Evolutionary conservation across 2,113 vertebrate genomes (phyloP), one percentile per base, ranked within the genome.

Genomic region (Trichechus manatus): DNA sequence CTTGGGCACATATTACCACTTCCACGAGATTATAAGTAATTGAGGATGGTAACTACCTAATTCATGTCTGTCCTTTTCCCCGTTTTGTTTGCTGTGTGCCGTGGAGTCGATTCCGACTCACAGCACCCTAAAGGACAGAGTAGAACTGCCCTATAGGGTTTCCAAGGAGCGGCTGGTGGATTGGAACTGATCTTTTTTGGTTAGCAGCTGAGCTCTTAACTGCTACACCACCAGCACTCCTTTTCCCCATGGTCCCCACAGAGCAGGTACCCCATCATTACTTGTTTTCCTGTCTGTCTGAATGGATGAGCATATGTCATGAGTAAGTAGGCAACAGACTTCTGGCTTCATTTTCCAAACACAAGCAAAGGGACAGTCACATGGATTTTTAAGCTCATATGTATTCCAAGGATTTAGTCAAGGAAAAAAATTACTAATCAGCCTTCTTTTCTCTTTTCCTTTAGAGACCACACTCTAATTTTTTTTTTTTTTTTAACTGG

Each of bases 381-480:
- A 89, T 9, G 84, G 89, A 96, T 89, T 92, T 94, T 91, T 82
- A 93, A 96, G 61, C 66, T 97, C 84, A 95, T 95, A 92, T 83
- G 27, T 97, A 97, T 97, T 97, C 93, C 22, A 94, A 93, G 53
- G 81, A 88, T 85, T 92, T 93, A 96, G 92, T 85, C 25, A 79
- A 91, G 53, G 59, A 63, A 94, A 88, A 89, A 95, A 96, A 89
- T 68, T 83, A 89, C 82, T 94, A 97, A 96, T 96, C 92, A 95
- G 31, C 22, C 14, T 92, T 72, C 87, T 95, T 96, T 97, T 92
- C 53, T 82, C 87, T 96, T 80, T 91, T 89, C 27, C 64, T 78
- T 97, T 96, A 22, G 88, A 87, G 64, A 86, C 36, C 25, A 86
- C 1, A 81, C 15, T 94, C 36, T 50, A 75, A 33, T 61, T 56